A percentile compares a stretch with the other conserved stretches of the same genome.
phyloP scores from a whole-genome alignment of 1,140 invertebrate genomes.

The Drosophila ficusphila region DNA sequence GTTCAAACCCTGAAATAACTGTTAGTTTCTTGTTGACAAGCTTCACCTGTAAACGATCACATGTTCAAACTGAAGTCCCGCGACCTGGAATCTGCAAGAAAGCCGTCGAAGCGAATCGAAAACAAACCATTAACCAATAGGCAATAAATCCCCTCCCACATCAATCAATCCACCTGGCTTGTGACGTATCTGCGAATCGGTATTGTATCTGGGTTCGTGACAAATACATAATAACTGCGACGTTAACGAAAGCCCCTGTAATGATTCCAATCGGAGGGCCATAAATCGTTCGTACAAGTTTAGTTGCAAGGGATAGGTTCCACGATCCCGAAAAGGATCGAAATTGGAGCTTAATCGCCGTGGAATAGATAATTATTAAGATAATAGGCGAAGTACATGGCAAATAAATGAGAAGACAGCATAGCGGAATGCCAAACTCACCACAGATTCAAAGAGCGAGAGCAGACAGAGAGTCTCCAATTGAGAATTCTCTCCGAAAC shows the following conservation, averaged over 20 bases:
- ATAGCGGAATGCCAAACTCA: conserved; percentile 29
- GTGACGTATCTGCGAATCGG: conserved; percentile 6
- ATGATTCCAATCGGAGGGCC: neutral
- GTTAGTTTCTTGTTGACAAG: too few relatives aligned
- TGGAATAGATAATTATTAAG: neutral
- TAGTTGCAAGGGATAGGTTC: neutral
- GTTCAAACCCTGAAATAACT: too few relatives aligned
- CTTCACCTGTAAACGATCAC: conserved; percentile 1
- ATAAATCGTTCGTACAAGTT: neutral
- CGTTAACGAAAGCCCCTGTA: neutral
- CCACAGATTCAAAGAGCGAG: neutral
- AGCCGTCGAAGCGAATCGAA: conserved; percentile 2
- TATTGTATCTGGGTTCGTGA: neutral
- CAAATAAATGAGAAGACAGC: neutral
- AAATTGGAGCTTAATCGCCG: neutral
- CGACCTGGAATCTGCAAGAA: conserved; percentile 13
- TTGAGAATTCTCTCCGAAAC: conserved; percentile 42
- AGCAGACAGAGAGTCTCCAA: neutral
- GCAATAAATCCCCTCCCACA: conserved; percentile 19
- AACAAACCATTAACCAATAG: conserved; percentile 31
- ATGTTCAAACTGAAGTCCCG: conserved; percentile 2
- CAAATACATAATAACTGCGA: neutral
- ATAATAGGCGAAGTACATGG: neutral
- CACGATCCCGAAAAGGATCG: neutral
- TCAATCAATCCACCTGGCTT: conserved; percentile 14